These are phyloP conservation scores for Limnephilus lunatus DNA, from an alignment of 2,888 invertebrate genomes.

Conservation along the genomic window DNA sequence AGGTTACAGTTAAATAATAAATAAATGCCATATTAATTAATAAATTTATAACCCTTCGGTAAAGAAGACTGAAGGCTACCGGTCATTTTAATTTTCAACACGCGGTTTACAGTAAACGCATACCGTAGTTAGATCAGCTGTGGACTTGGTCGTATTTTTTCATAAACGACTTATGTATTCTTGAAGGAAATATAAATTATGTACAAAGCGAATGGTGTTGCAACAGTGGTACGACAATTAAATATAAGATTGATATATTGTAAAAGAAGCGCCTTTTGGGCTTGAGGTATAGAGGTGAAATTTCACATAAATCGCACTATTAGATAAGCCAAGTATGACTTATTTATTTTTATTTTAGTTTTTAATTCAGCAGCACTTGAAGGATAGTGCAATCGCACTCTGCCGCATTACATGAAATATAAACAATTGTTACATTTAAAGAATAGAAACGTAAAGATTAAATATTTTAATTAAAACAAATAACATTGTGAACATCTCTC, in stretches of 20 bases:
- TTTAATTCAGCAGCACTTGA: too few species aligned
- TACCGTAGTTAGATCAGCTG: neutral
- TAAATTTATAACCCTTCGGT: neutral
- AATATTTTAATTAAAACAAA: too few species aligned
- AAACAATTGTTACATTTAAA: too few species aligned
- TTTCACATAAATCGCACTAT: too few species aligned
- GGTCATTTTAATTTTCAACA: neutral
- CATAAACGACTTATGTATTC: neutral
- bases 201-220: too few species aligned
- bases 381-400: too few species aligned
- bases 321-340: too few species aligned
- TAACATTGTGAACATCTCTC: too few species aligned
- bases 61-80: neutral
- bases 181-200: neutral
- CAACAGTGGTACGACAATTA: neutral
- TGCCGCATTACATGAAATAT: too few species aligned
- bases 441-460: too few species aligned
- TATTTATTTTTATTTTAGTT: too few species aligned
- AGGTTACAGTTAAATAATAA: neutral
- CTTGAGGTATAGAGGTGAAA: too few species aligned
- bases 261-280: neutral
- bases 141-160: neutral
- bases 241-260: neutral
- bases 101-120: neutral
- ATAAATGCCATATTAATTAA: neutral